Conservation (phyloP, 2,888 invertebrate genomes). For the Brachylomia viminalis region DNA sequence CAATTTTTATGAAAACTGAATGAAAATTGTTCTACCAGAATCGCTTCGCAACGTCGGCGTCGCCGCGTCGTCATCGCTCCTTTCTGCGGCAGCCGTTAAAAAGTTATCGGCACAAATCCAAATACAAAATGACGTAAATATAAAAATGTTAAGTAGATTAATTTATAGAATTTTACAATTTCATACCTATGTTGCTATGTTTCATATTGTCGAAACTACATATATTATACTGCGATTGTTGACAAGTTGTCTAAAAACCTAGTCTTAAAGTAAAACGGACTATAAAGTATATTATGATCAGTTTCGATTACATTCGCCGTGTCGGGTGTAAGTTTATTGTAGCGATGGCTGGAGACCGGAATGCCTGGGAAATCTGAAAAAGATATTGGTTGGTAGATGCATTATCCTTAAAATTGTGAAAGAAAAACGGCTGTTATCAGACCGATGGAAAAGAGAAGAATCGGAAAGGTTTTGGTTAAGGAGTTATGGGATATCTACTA, state of each 20-base stretch:
- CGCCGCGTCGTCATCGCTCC: no score
- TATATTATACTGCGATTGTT: constrained; percentile 79
- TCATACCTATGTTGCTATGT: constrained; percentile 74
- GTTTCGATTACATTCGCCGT: constrained; percentile 66
- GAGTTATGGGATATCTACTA: neutral
- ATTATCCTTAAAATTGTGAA: neutral
- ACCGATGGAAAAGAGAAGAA: neutral
- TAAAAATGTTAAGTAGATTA: constrained; percentile 56
- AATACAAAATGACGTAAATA: constrained; percentile 66
- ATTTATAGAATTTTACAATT: constrained; percentile 71
- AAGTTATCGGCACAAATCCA: constrained; percentile 14
- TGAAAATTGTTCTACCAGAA: neutral
- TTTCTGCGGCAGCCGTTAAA: neutral
- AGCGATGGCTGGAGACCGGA: constrained; percentile 36
- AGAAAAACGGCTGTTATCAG: neutral
- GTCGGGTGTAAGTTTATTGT: constrained; percentile 67
- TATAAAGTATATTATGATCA: constrained; percentile 65
- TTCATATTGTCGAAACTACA: constrained; percentile 70
- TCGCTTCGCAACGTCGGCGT: neutral
- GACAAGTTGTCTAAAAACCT: constrained; percentile 77
- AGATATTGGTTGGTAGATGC: no score
- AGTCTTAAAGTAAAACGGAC: constrained; percentile 76
- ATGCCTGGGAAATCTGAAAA: constrained; percentile 1
- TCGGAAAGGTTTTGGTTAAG: neutral
- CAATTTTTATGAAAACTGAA: neutral